phyloP scores from a whole-genome alignment of 2,888 invertebrate genomes.

The Heliconius erato region DNA sequence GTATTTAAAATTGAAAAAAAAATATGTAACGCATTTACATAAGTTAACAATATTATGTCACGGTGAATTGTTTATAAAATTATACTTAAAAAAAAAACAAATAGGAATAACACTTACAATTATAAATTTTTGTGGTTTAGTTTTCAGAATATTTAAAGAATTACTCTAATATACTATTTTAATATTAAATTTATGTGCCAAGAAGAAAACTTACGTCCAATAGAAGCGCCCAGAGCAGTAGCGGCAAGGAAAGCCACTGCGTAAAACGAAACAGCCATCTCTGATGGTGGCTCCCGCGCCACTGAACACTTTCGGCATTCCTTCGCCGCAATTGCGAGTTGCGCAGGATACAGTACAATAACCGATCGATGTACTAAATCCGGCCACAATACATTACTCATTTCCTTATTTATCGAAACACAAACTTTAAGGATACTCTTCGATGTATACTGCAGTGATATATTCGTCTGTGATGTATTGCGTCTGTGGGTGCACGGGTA shows the following conservation, averaged over 20 bases:
- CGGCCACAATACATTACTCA: conserved; percentile 37
- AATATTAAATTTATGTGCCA: background rate
- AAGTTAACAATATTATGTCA: background rate
- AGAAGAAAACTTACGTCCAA: conserved; percentile 73
- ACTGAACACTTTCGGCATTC: conserved; percentile 77
- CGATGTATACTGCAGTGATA: conserved; percentile 36
- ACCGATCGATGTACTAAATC: conserved; percentile 23
- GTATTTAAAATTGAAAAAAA: background rate
- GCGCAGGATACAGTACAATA: conserved; percentile 58
- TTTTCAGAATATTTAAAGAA: background rate
- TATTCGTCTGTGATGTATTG: conserved; percentile 5
- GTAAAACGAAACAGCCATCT: conserved; percentile 79
- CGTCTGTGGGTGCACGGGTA: conserved; percentile 47
- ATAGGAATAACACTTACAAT: background rate
- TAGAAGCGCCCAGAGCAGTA: conserved; percentile 78
- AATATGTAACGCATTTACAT: no score
- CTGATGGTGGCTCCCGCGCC: conserved; percentile 72
- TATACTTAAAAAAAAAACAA: background rate
- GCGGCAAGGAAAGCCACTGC: conserved; percentile 73
- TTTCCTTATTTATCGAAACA: background rate
- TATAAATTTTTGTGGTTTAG: background rate
- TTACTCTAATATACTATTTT: background rate
- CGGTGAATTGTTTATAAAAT: background rate
- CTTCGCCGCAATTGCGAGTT: conserved; percentile 71
- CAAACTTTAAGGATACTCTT: conserved; percentile 4